Evolutionary conservation across 92 coral and sea anemone genomes (phyloP), one percentile per base, ranked within the genome.

Genomic region (Heliopora coerulea): DNA sequence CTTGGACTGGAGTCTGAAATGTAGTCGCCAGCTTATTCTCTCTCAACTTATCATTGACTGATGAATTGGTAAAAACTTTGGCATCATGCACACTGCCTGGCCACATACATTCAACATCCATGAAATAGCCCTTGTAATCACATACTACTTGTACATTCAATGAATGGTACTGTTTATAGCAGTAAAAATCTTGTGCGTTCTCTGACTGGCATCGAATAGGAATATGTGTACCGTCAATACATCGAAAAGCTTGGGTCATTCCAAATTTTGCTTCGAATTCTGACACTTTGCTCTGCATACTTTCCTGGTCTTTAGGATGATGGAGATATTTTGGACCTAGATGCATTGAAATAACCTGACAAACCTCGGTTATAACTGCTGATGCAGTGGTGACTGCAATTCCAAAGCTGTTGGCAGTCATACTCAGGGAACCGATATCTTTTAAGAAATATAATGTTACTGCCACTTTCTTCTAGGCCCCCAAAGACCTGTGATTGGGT

Each of bases 401-500:
- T 62, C 91, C 85, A 66, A 86, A 86, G 14, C 73, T 78, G 35
- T 82, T 86, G 29, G 87, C 90, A 24, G 85, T 86, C 87, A 86
- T 79, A 37, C 83, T 69, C 46, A 86, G 25, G 32, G 80, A 65
- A 3, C 91, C 85, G 0, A 85, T 80, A 79, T 83, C 88, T 59
- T 83, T 87, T 17, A 83, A 62, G 54, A 66, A 83, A 37, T 74
- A 75, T 41, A 83, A 62, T 33, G 79, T 80, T 24, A 83, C 7
- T 79, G 83, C 83, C n/a, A 70, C 59, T 69, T 79, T 83, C 61
- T 87, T 68, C 73, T 83, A 79, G 0, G 73, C 85, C 26, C 50
- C 11, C 72, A 86, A 20, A 15, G 78, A 81, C 35, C 75, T 54
- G 59, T 48, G 63, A 34, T 82, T 82, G n/a, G 91, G 85, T 7